A percentile compares a stretch with the other conserved stretches of the same genome.
Evolutionary conservation across 2,888 invertebrate genomes (phyloP).

Genomic region (Apodemia mormo): DNA sequence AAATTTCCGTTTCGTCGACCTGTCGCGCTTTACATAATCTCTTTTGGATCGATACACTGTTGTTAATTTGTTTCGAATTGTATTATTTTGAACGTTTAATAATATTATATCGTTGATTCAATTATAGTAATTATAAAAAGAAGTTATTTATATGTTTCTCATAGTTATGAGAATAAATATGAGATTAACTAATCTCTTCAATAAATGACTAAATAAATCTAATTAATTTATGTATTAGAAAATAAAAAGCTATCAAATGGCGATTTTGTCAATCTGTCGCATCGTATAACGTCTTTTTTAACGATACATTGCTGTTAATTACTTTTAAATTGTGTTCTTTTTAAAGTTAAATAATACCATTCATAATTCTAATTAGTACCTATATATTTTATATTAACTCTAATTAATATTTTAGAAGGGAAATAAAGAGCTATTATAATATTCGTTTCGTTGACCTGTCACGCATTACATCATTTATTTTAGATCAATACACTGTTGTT

Average conservation of each 20-base stretch:
- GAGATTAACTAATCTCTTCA: too few species aligned
- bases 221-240: slow-evolving; percentile 75
- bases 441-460: slow-evolving; percentile 10
- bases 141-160: background rate
- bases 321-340: background rate
- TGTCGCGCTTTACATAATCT: slow-evolving; percentile 15
- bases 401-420: slow-evolving; percentile 70
- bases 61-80: background rate
- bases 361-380: too few species aligned
- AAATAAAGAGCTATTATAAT: slow-evolving; percentile 24
- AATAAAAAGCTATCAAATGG: slow-evolving; percentile 15
- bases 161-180: too few species aligned
- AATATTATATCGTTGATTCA: background rate
- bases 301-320: background rate
- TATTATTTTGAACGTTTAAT: background rate
- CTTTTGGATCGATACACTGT: background rate
- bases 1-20: slow-evolving; percentile 17
- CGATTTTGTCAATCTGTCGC: slow-evolving; percentile 3
- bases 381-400: too few species aligned
- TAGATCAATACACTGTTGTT: background rate
- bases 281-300: background rate
- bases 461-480: slow-evolving; percentile 7
- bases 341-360: background rate
- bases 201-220: slow-evolving; percentile 41
- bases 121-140: background rate